Evolutionary conservation across 2,797 vertebrate genomes (phyloP).

Genomic region (Anguilla megastoma): DNA sequence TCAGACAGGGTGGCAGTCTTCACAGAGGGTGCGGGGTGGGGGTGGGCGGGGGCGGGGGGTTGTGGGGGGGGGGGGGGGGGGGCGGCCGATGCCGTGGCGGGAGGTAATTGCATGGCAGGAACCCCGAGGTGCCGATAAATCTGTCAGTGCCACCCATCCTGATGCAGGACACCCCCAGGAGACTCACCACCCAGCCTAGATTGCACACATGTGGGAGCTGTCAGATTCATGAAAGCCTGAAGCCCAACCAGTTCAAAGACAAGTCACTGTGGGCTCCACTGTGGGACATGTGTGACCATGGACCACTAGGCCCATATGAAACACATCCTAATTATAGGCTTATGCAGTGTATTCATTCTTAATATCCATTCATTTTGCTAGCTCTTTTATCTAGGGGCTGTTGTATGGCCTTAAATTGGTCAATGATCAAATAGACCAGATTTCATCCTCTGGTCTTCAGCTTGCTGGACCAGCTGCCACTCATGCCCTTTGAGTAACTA

Average conservation of each 20-base stretch:
- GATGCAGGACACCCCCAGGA: background rate
- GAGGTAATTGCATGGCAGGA: background rate
- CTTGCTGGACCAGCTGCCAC: constrained; percentile 5
- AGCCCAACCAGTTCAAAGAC: background rate
- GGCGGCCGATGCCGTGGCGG: background rate
- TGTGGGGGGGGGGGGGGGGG: background rate
- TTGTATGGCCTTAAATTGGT: background rate
- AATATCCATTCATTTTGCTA: constrained; percentile 4
- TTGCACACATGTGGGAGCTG: background rate
- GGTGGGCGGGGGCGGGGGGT: background rate
- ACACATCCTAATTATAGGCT: constrained; percentile 16
- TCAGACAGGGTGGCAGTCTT: background rate
- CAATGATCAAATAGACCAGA: background rate
- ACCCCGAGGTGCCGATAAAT: background rate
- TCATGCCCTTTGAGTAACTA: background rate
- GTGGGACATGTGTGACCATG: background rate
- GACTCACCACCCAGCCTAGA: background rate
- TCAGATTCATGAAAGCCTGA: background rate
- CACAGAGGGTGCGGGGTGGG: background rate
- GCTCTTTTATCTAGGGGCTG: constrained; percentile 15
- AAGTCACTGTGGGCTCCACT: background rate
- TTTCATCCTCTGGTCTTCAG: background rate
- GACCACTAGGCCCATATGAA: background rate
- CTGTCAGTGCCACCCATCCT: constrained; percentile 5
- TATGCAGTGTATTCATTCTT: constrained; percentile 13